Evolutionary conservation across 2,888 invertebrate genomes (phyloP).

Genomic region (Trissolcus japonicus): DNA sequence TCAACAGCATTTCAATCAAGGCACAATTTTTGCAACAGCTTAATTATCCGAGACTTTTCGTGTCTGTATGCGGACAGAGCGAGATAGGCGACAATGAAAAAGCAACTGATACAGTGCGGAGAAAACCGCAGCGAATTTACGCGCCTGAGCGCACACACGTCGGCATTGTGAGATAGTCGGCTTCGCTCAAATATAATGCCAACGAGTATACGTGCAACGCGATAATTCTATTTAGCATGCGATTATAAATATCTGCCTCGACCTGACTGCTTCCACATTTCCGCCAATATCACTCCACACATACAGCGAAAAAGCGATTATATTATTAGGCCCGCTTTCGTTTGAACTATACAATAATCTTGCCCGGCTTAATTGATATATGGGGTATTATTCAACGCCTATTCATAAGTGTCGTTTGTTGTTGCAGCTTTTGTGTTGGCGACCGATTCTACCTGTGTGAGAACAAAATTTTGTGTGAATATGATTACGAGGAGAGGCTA

Average conservation of each 20-base stretch:
- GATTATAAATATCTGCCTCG: conserved; percentile 73
- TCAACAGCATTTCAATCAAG: no score
- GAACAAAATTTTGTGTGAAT: conserved; percentile 95
- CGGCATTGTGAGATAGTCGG: not conserved
- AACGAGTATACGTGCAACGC: conserved; percentile 66
- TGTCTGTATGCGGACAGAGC: not conserved
- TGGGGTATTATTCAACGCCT: no score
- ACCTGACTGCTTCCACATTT: no score
- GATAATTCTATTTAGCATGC: conserved; percentile 75
- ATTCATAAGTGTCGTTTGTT: conserved; percentile 76
- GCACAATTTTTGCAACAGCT: no score
- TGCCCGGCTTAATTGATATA: conserved; percentile 14
- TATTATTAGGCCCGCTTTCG: conserved; percentile 67
- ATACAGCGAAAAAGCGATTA: conserved; percentile 67
- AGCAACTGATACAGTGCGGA: not conserved
- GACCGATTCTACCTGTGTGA: conserved; percentile 95
- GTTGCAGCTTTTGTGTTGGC: conserved; percentile 92
- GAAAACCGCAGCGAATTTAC: conserved; percentile 51
- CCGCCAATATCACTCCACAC: no score
- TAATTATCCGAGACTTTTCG: no score
- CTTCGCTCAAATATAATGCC: conserved; percentile 50
- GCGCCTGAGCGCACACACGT: conserved; percentile 6
- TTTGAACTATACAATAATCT: no score
- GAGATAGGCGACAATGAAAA: conserved; percentile 77
- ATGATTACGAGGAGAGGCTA: conserved; percentile 94